Conservation (phyloP, 2,888 invertebrate genomes). For the Tenthredo scrophulariae region DNA sequence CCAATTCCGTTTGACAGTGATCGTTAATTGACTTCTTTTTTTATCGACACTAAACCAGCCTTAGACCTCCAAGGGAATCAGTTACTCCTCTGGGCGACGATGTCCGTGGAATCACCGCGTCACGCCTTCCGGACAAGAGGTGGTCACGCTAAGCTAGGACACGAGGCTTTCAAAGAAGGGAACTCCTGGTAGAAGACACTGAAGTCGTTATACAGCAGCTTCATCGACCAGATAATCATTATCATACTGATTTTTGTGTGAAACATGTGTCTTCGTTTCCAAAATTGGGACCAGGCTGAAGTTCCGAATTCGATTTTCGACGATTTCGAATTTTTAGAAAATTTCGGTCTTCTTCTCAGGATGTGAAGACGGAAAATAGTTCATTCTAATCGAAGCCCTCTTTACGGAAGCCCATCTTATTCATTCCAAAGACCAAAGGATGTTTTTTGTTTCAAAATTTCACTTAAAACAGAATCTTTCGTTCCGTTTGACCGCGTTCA, state of each 20-base stretch:
- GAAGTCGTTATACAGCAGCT: background rate
- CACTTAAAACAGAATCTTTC: background rate
- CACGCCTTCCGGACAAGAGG: conserved; percentile 47
- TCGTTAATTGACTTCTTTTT: conserved; percentile 49
- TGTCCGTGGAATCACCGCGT: conserved; percentile 53
- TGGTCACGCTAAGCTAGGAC: conserved; percentile 55
- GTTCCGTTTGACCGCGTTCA: background rate
- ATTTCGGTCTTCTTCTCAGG: too few species aligned
- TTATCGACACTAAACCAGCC: background rate
- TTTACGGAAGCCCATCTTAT: too few species aligned
- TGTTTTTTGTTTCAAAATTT: too few species aligned
- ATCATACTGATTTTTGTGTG: background rate
- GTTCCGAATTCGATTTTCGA: too few species aligned
- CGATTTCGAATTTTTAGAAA: too few species aligned
- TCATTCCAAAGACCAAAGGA: too few species aligned
- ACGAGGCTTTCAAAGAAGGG: conserved; percentile 30
- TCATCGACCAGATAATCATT: background rate
- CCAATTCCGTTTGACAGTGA: conserved; percentile 43
- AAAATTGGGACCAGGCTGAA: too few species aligned
- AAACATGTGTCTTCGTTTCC: background rate
- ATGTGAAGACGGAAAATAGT: too few species aligned
- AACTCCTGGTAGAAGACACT: background rate
- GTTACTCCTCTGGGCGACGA: conserved; percentile 24
- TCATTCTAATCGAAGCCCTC: too few species aligned
- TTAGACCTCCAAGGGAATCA: conserved; percentile 14